Conservation (phyloP, 2,113 vertebrate genomes). For the Scortum barcoo region DNA sequence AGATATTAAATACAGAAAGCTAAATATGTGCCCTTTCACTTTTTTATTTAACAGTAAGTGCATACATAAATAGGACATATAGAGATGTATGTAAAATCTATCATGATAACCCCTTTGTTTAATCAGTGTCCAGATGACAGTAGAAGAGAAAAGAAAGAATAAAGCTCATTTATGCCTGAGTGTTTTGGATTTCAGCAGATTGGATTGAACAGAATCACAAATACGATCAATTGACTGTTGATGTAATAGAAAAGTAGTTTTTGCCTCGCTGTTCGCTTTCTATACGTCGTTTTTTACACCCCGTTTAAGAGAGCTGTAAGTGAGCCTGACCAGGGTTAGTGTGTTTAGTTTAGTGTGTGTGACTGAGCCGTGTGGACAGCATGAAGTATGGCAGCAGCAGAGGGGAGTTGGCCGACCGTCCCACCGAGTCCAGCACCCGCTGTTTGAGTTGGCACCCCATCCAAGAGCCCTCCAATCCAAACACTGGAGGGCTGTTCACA, state of each 20-base stretch:
- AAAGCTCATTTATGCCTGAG: neutral
- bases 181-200: neutral
- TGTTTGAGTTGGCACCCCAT: constrained; percentile 87
- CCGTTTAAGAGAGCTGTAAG: constrained; percentile 65
- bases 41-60: neutral
- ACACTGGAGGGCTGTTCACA: constrained; percentile 86
- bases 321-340: constrained; percentile 71
- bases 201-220: neutral
- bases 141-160: neutral
- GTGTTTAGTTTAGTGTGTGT: constrained; percentile 78
- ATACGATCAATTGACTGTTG: constrained; percentile 14
- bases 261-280: constrained; percentile 34
- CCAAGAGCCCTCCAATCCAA: constrained; percentile 77
- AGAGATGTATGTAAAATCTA: neutral
- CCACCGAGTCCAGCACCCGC: constrained; percentile 64
- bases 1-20: neutral
- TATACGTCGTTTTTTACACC: constrained; percentile 5
- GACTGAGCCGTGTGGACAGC: constrained; percentile 86
- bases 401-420: constrained; percentile 80
- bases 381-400: constrained; percentile 83
- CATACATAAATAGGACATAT: neutral
- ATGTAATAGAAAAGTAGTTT: constrained; percentile 21
- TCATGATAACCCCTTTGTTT: neutral
- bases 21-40: neutral
- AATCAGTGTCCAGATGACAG: neutral